These are phyloP conservation scores for Isotomurus palustris DNA, from an alignment of 2,888 invertebrate genomes.

Conservation along the genomic window DNA sequence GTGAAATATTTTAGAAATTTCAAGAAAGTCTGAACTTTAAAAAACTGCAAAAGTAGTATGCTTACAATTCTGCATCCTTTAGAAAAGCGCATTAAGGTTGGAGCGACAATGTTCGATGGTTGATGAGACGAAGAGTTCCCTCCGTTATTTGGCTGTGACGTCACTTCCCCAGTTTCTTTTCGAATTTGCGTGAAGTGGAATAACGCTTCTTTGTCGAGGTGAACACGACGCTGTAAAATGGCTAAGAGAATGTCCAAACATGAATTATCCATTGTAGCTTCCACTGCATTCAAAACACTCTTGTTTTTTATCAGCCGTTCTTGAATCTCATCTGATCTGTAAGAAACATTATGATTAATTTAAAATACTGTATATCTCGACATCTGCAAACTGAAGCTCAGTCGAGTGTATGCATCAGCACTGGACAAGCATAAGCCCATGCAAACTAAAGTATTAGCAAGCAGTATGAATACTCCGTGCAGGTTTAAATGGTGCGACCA, in stretches of 20 bases:
- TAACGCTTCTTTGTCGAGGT: constrained; percentile 84
- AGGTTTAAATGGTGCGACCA: too few species aligned
- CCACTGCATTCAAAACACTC: constrained; percentile 65
- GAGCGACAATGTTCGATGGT: constrained; percentile 61
- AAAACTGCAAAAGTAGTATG: too few species aligned
- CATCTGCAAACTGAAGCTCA: too few species aligned
- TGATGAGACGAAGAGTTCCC: constrained; percentile 61
- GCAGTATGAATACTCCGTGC: too few species aligned
- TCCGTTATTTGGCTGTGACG: too few species aligned
- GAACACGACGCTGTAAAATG: constrained; percentile 70
- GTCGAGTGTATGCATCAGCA: too few species aligned
- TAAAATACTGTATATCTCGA: too few species aligned
- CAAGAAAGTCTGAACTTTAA: too few species aligned
- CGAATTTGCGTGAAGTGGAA: constrained; percentile 56
- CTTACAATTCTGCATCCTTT: constrained; percentile 54
- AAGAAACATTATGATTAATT: background rate
- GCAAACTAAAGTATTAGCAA: too few species aligned
- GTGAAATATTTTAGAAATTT: too few species aligned
- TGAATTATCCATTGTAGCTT: constrained; percentile 73
- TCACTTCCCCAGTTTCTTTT: constrained; percentile 44
- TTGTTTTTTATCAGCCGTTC: constrained; percentile 87
- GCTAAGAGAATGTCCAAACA: constrained; percentile 69
- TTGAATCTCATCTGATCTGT: constrained; percentile 67
- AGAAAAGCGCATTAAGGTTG: constrained; percentile 54
- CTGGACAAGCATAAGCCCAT: too few species aligned